These are phyloP conservation scores for Datnioides undecimradiatus DNA, from an alignment of 2,113 vertebrate genomes.

Conservation along the genomic window DNA sequence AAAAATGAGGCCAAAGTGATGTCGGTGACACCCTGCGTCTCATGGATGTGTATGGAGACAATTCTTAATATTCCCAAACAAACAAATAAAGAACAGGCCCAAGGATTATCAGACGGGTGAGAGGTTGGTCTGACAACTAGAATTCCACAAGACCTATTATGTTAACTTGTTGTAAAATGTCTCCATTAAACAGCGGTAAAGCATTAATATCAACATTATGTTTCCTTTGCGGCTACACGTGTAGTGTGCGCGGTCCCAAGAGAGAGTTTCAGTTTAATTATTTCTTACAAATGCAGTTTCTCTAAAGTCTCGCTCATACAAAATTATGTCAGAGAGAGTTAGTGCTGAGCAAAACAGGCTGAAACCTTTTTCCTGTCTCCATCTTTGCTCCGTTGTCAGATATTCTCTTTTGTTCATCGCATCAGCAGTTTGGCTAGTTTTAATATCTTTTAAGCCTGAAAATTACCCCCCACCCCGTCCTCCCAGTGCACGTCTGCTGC, in stretches of 20 bases:
- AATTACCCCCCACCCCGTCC: slow-evolving; percentile 9
- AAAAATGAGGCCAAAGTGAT: neutral
- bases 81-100: neutral
- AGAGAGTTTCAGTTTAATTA: slow-evolving; percentile 15
- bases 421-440: neutral
- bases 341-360: neutral
- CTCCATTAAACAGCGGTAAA: neutral
- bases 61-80: neutral
- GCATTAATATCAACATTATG: neutral
- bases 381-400: neutral
- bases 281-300: neutral
- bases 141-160: neutral
- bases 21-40: neutral
- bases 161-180: neutral
- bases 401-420: neutral
- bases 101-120: slow-evolving; percentile 9
- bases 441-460: neutral
- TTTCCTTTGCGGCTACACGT: neutral
- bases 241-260: neutral
- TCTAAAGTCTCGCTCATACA: neutral
- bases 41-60: neutral
- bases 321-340: neutral
- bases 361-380: neutral
- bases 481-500: slow-evolving; percentile 21
- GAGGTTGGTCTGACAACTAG: neutral